A percentile compares a stretch with the other conserved stretches of the same genome.
Evolutionary conservation across 2,888 invertebrate species (phyloP).

Genomic region (Tortricodes alternella): DNA sequence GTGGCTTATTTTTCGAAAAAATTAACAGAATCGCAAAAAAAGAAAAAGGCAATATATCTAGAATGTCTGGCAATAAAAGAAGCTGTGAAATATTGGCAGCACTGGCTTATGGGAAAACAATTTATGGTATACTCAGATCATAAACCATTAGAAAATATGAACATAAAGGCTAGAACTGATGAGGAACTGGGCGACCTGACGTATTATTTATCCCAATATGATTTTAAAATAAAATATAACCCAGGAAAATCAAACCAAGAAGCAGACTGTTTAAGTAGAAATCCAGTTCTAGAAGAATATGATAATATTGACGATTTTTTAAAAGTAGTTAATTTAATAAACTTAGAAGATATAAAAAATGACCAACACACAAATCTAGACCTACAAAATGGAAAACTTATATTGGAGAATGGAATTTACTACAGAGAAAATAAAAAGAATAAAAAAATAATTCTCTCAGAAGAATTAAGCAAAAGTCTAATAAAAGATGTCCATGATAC

Average conservation of each 20-base stretch:
- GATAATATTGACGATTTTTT: background rate
- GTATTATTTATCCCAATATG: background rate
- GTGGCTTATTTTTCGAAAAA: conserved; percentile 32
- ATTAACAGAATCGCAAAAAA: conserved; percentile 23
- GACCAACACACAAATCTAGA: background rate
- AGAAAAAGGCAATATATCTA: conserved; percentile 19
- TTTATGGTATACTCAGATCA: conserved; percentile 10
- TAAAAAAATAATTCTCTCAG: conserved; percentile 37
- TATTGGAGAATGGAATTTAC: background rate
- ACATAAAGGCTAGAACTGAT: conserved; percentile 5
- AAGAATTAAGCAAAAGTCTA: conserved; percentile 36
- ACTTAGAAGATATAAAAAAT: background rate
- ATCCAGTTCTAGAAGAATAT: background rate
- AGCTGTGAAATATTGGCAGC: conserved; percentile 18
- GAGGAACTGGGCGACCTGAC: background rate
- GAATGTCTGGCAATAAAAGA: conserved; percentile 25
- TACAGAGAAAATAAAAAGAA: conserved; percentile 17
- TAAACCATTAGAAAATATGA: conserved; percentile 23
- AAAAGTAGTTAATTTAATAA: background rate
- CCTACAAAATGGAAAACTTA: background rate
- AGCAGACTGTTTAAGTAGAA: conserved; percentile 1
- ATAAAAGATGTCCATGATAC: conserved; percentile 35
- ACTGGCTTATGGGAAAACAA: conserved; percentile 2
- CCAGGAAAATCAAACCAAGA: background rate
- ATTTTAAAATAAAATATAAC: background rate